Evolutionary conservation across 2,888 invertebrate species (phyloP).

Genomic region (Nymphalis urticae): DNA sequence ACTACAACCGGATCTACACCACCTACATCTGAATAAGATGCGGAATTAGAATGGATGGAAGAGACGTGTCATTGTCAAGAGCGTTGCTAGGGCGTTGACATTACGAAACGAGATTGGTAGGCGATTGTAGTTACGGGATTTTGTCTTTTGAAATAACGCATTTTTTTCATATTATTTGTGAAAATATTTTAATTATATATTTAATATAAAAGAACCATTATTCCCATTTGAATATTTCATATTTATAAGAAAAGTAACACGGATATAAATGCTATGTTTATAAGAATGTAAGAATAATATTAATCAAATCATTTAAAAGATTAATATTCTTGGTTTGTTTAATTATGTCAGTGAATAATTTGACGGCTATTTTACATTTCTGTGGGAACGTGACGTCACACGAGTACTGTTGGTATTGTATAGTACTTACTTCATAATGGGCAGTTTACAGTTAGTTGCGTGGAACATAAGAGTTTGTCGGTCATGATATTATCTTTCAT

Average conservation of each 20-base stretch:
- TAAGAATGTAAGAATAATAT: too few species aligned
- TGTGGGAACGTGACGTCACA: neutral
- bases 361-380: neutral
- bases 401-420: conserved; percentile 20
- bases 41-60: conserved; percentile 40
- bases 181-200: too few species aligned
- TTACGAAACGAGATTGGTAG: conserved; percentile 1
- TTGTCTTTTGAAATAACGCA: neutral
- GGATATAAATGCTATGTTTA: too few species aligned
- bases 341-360: neutral
- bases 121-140: conserved; percentile 4
- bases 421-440: conserved; percentile 27
- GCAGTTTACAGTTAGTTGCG: conserved; percentile 27
- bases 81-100: conserved; percentile 29
- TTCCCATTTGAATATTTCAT: too few species aligned
- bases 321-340: neutral
- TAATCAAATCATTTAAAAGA: too few species aligned
- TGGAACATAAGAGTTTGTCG: conserved; percentile 26
- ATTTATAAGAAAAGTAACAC: too few species aligned
- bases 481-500: conserved; percentile 28
- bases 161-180: too few species aligned
- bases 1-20: conserved; percentile 55
- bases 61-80: conserved; percentile 34
- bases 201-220: too few species aligned
- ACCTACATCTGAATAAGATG: conserved; percentile 35